Conservation (phyloP, 2,113 vertebrate species). For the Hypocryptadius cinnamomeus region DNA sequence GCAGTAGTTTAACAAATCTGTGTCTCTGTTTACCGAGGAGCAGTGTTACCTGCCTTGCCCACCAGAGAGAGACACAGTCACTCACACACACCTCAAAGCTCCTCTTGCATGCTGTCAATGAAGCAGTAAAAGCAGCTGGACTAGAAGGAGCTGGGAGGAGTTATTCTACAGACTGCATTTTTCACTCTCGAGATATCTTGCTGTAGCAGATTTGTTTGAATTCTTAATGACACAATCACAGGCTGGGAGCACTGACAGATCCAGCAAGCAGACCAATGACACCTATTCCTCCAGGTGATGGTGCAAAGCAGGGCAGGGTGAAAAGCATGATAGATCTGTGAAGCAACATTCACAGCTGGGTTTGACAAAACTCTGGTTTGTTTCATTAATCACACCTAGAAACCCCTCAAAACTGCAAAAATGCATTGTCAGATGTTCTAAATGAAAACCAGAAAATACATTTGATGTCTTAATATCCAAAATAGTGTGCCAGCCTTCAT, state of each 20-base stretch:
- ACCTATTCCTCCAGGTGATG: neutral
- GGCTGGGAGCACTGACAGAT: neutral
- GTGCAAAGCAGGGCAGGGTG: neutral
- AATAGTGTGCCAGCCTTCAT: neutral
- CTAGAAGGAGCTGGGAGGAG: neutral
- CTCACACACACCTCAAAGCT: neutral
- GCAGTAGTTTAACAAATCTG: neutral
- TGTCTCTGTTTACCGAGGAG: neutral
- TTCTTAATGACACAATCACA: neutral
- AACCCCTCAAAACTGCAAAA: neutral
- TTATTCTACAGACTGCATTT: neutral
- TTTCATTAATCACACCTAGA: neutral
- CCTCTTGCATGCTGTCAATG: neutral
- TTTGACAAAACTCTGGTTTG: neutral
- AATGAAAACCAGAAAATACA: neutral
- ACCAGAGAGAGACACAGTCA: conserved; percentile 1
- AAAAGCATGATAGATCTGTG: neutral
- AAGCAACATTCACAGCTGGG: neutral
- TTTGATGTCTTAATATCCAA: neutral
- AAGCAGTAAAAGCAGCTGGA: neutral
- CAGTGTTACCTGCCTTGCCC: conserved; percentile 25
- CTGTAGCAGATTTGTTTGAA: neutral
- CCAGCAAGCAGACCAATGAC: neutral
- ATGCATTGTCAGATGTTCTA: neutral
- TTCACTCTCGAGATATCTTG: neutral